Base-by-base conservation (phyloP, 2,888 invertebrate species). In the Trichogramma dendrolimi region DNA sequence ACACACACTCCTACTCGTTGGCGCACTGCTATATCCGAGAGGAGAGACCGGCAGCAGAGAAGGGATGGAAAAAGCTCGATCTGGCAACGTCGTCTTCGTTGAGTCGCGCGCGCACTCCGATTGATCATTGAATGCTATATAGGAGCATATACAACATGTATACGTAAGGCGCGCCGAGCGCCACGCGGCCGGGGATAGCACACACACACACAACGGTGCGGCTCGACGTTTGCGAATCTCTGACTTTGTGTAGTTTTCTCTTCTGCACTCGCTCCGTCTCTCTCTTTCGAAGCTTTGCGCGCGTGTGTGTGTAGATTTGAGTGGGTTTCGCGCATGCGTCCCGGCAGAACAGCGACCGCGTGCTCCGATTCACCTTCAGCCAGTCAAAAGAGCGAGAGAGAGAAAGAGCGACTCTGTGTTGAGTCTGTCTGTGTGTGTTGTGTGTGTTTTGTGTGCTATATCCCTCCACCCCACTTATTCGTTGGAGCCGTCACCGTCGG, bases 141-240 rank as follows among this genome's bases (percentile, higher is more conserved):
- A 27, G 27, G 27, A 27, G 27, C 27, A 3, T 3, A 27, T 3
- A 27, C 27, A 2, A 2, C 27, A 27, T 27, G 27, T 27, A 27
- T 27, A 27, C 27, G 27, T 27, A 27, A 27, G 27, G 27, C 27
- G 27, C 27, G 27, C 27, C 27, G 73, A 68, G 72, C 73, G 75
- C 78, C 78, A 78, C 78, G 78, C 78, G 78, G 78, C 75, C 74
- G 71, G 71, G 71, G 38, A 53, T 44, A 66, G 62, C 64, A 27
- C 27, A 27, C 27, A 27, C 14, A 14, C 27, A 27, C 27, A 27
- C 27, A 27, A 27, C 27, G 27, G 3, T 3, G 27, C 27, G 27
- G 27, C 27, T 27, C 27, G 27, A 27, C 27, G 27, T 27, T 27
- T 27, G 27, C 27, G 27, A 27, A 27, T 27, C 1, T 27, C 27